Base-by-base conservation (phyloP, 2,113 vertebrate species). In the Hippotragus niger region DNA sequence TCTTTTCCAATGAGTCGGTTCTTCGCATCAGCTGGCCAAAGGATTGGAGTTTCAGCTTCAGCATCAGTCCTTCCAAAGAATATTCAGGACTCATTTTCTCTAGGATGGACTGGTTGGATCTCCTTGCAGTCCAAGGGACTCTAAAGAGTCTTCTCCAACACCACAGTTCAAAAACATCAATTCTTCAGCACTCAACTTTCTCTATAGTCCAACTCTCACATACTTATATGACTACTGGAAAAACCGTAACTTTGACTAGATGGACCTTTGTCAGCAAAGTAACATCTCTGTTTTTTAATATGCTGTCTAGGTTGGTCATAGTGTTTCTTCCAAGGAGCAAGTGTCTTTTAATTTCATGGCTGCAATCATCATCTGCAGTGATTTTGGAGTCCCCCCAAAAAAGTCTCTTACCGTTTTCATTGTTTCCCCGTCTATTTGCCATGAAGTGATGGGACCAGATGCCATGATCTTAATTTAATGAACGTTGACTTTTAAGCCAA, bases 251-350 rank as follows among this genome's bases (percentile, higher is more conserved):
- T 40, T 23, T 40, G n/a, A 71, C 5, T 71, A 71, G 67, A 71
- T 0, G 8, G n/a, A 36, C 19, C 19, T 40, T 36, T 23, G 67
- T 71, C 0, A 1, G n/a, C n/a, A 40, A 36, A 71, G n/a, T 71
- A 71, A 36, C 11, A 10, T 36, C 64, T 71, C 64, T 36, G 5
- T 10, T 71, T 71, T 71, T 36, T 36, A 71, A 71, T 23, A 71
- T 36, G 64, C 19, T 71, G 1, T 71, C 19, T 23, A 71, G 19
- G 67, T 23, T 71, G 10, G 19, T 71, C 19, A 40, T 23, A 71
- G n/a, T 36, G 5, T 23, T 71, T 40, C 9, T 71, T 40, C 19
- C 5, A 36, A 71, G 19, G 10, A 71, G 5, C 19, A 71, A 71
- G 9, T 12, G n/a, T 40, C 19, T 40, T 71, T 71, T 40, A 71